Base-by-base conservation (phyloP, 1,140 invertebrate species). In the Drosophila funebris region DNA sequence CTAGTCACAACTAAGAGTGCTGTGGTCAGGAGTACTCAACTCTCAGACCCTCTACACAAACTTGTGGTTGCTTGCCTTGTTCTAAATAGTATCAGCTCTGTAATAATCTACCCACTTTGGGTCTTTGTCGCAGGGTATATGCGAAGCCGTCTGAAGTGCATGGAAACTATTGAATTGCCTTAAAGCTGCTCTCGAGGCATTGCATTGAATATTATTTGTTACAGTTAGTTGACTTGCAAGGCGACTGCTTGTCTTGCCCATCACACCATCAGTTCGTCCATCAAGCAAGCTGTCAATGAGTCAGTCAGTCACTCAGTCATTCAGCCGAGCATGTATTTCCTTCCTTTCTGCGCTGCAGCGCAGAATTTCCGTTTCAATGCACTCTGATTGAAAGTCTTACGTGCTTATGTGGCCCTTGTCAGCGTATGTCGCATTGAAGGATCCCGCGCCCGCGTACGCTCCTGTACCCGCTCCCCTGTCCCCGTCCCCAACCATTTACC, bases 311-410 rank as follows among this genome's bases (percentile, higher is more conserved):
- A 67, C 29, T 81, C 70, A 72, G 33, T 56, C 73, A 76, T 48
- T 54, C 71, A 72, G 29, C 78, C 71, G 67, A 82, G 83, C 82
- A 76, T 87, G 67, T 78, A 70, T 72, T 87, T 87, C 82, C 82
- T 87, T 87, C 74, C 83, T 82, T 79, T 88, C 74, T 78, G 83
- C 82, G 78, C 82, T 88, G 82, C 83, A 87, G 82, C 78, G 78
- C 82, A 82, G 82, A 88, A 87, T 87, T 87, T 87, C 78, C 82
- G 75, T 87, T 87, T 74, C 82, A 88, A 78, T 87, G 83, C 75
- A 76, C 57, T 73, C 78, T 87, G 82, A 87, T 87, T 87, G 82
- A 87, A 87, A 87, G 83, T 88, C 83, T 88, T 88, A 85, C 78
- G 82, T 78, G 67, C 79, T 67, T 50, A 62, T 73, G 57, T 60